Conservation (phyloP, 2,113 vertebrate species). For the Varanus salvator region DNA sequence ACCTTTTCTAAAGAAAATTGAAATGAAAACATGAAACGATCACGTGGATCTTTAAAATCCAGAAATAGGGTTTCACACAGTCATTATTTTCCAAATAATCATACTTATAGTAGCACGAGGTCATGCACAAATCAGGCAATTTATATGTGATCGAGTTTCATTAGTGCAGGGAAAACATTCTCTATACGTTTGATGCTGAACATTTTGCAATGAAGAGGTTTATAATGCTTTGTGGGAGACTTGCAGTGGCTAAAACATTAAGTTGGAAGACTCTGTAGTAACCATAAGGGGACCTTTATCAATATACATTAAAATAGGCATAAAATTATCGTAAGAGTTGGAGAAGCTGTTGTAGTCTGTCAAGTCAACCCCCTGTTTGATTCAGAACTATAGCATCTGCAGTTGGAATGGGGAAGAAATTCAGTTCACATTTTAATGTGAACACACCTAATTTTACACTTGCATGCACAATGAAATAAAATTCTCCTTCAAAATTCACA, state of each 20-base stretch:
- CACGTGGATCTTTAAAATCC: conserved; percentile 22
- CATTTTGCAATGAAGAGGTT: conserved; percentile 49
- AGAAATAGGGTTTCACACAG: neutral
- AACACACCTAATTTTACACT: too few species aligned
- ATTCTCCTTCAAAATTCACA: too few species aligned
- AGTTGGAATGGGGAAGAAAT: too few species aligned
- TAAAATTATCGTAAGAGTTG: neutral
- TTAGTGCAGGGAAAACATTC: conserved; percentile 32
- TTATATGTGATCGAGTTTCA: conserved; percentile 24
- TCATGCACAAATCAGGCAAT: conserved; percentile 19
- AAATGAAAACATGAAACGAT: conserved; percentile 32
- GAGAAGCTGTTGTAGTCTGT: too few species aligned
- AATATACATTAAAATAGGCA: conserved; percentile 18
- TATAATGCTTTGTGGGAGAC: neutral
- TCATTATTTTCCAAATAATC: neutral
- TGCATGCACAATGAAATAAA: too few species aligned
- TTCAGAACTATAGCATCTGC: too few species aligned
- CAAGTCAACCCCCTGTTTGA: too few species aligned
- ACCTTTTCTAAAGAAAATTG: conserved; percentile 34
- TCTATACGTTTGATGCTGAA: conserved; percentile 49
- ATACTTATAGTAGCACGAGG: neutral
- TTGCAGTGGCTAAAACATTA: neutral
- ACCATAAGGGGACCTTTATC: conserved; percentile 46
- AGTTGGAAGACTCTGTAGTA: conserved; percentile 21
- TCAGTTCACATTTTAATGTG: too few species aligned